Evolutionary conservation across 2,113 vertebrate genomes (phyloP), one percentile per base, ranked within the genome.

Genomic region (Lontra canadensis): DNA sequence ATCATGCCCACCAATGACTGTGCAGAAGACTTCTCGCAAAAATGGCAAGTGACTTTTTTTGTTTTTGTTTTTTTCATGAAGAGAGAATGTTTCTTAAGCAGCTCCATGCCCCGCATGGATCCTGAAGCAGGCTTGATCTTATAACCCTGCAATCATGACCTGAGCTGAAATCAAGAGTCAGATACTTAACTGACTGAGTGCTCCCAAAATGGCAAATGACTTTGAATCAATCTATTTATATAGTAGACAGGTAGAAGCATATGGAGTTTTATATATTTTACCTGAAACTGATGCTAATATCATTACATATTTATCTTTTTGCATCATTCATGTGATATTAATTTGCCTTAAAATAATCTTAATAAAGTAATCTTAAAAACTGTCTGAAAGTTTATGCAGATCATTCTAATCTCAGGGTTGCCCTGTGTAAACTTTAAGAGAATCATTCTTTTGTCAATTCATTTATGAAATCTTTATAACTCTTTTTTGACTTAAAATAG

Each of bases 11-110:
- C 93, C 98, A 2, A 65, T 89, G 21, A 97, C 98, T 0, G 94
- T 95, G 17, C 99, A 99, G 97, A 99, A 99, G 94, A 14, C 98
- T 2, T 96, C 98, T 0, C 98, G 98, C 78, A 99, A 96, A 98
- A 99, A 98, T 31, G 99, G 99, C 98, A 98, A 99, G 98, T 99
- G 61, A 91, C 31, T 93, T 36, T 69, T n/a, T n/a, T 65, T 17
- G 11, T 29, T 31, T 67, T n/a, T 69, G n/a, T n/a, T 34, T 69
- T 21, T 69, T 20, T 36, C 31, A 69, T 36, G 67, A n/a, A 69
- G 34, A 4, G 67, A n/a, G 67, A 69, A 34, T 36, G n/a, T 36
- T 36, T 36, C 67, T 69, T 69, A 69, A 69, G 34, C 67, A 69
- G 17, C n/a, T 36, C 67, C 67, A n/a, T 69, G 67, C 67, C 67